Evolutionary conservation across 35 echinoderm and acorn worm genomes (phyloP).

Genomic region (Lytechinus variegatus): DNA sequence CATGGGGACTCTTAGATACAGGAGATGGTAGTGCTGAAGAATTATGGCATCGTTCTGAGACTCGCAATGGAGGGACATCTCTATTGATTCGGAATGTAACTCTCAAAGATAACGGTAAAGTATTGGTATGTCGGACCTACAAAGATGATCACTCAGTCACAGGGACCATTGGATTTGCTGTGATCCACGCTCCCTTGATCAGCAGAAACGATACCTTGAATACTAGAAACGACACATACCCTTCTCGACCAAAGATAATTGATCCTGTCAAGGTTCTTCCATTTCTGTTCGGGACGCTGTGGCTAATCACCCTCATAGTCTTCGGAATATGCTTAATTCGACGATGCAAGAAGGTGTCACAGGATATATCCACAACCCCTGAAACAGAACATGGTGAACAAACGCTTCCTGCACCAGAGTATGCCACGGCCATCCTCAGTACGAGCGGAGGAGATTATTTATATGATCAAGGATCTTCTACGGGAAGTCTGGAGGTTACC

Average conservation of each 20-base stretch:
- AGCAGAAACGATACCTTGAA: neutral
- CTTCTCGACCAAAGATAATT: neutral
- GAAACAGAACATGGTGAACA: neutral
- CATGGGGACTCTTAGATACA: neutral
- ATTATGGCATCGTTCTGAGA: neutral
- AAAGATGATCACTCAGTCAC: neutral
- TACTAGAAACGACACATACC: neutral
- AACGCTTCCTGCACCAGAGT: neutral
- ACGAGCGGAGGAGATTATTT: neutral
- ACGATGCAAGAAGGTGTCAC: neutral
- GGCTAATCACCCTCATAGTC: neutral
- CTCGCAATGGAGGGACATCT: neutral
- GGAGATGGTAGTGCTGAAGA: neutral
- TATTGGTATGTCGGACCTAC: neutral
- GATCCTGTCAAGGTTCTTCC: neutral
- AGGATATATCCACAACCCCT: neutral
- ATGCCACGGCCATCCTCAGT: neutral
- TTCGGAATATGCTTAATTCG: neutral
- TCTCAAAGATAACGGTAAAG: neutral
- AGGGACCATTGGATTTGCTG: neutral
- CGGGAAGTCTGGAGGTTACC: neutral
- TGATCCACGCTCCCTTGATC: neutral
- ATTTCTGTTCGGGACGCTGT: neutral
- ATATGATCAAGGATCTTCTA: neutral
- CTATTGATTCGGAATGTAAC: neutral